A percentile compares a stretch with the other conserved stretches of the same genome.
phyloP scores from a whole-genome alignment of 1,140 invertebrate genomes.

The Heliconius hermathena region DNA sequence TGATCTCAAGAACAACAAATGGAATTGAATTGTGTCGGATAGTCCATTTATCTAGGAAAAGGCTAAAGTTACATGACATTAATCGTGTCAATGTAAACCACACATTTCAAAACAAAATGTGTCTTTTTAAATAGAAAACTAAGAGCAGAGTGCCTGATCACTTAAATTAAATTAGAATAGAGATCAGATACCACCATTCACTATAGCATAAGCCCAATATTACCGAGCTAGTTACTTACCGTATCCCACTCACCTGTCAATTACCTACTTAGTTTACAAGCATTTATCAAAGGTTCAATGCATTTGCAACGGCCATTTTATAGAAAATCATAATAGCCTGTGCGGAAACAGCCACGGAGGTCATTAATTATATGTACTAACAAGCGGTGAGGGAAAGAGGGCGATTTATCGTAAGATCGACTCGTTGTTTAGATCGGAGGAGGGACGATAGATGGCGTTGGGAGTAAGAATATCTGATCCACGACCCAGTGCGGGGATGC shows the following conservation, averaged over 20 bases:
- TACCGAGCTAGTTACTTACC: constrained; percentile 18
- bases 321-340: constrained; percentile 71
- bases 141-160: too few species aligned
- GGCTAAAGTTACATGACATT: too few species aligned
- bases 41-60: too few species aligned
- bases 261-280: constrained; percentile 48
- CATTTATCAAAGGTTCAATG: constrained; percentile 48
- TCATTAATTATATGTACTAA: constrained; percentile 72
- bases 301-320: constrained; percentile 56
- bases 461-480: constrained; percentile 61
- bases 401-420: constrained; percentile 69
- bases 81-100: too few species aligned
- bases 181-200: too few species aligned
- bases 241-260: constrained; percentile 50
- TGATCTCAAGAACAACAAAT: too few species aligned
- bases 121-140: too few species aligned
- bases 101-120: too few species aligned
- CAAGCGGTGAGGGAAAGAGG: constrained; percentile 55
- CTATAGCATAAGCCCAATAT: constrained; percentile 1
- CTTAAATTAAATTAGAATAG: too few species aligned
- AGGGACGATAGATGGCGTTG: constrained; percentile 68
- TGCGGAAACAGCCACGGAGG: constrained; percentile 60
- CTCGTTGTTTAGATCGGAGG: constrained; percentile 68
- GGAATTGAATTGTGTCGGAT: too few species aligned
- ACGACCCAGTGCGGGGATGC: constrained; percentile 44